phyloP scores from a whole-genome alignment of 2,797 vertebrate species.

The Lagodon rhomboides region DNA sequence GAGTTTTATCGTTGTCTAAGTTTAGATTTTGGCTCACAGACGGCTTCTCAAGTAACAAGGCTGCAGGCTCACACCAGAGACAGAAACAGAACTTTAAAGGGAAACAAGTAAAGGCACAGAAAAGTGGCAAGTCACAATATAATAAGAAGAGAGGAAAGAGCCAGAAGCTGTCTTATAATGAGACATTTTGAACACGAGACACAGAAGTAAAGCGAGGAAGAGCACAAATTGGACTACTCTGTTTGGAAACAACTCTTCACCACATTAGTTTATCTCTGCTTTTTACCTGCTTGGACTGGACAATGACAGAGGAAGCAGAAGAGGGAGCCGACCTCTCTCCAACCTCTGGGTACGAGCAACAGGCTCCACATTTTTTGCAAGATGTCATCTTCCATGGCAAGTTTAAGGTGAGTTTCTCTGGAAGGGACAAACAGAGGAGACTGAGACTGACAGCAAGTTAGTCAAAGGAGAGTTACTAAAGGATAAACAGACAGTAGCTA shows the following conservation, averaged over 20 bases:
- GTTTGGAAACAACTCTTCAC: slow-evolving; percentile 34
- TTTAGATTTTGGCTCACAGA: slow-evolving; percentile 84
- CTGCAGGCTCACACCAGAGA: slow-evolving; percentile 60
- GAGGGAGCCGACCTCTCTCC: slow-evolving; percentile 37
- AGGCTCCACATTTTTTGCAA: slow-evolving; percentile 77
- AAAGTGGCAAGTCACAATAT: slow-evolving; percentile 34
- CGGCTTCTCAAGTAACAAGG: slow-evolving; percentile 85
- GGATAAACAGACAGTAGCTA: neutral
- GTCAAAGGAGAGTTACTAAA: neutral
- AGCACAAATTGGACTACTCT: slow-evolving; percentile 35
- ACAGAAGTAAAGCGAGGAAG: slow-evolving; percentile 18
- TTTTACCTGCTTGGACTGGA: slow-evolving; percentile 42
- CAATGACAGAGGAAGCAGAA: slow-evolving; percentile 76
- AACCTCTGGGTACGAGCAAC: slow-evolving; percentile 39
- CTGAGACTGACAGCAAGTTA: neutral
- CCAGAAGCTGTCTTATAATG: slow-evolving; percentile 15
- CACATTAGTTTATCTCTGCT: slow-evolving; percentile 7
- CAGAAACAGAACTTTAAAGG: slow-evolving; percentile 54
- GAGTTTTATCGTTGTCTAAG: slow-evolving; percentile 86
- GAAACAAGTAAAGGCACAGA: slow-evolving; percentile 23
- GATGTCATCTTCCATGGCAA: slow-evolving; percentile 86
- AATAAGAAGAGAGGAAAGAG: slow-evolving; percentile 31
- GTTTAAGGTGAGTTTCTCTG: slow-evolving; percentile 77
- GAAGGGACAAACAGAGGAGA: neutral
- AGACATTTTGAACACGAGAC: slow-evolving; percentile 30